Evolutionary conservation across 2,113 vertebrate species (phyloP).

Genomic region (Hippotragus niger): DNA sequence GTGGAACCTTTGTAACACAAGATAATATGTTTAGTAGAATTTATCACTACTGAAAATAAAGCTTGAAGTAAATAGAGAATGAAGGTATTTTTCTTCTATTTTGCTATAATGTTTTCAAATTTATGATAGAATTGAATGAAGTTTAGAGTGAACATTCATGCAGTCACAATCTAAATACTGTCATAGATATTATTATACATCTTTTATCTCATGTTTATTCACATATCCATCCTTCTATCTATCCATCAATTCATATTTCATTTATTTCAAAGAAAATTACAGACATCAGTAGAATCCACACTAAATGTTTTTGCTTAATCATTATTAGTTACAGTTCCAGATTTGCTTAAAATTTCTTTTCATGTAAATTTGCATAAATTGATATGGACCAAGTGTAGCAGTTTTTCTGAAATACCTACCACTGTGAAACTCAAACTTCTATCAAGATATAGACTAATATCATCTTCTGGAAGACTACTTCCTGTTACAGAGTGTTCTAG

Average conservation of each 20-base stretch:
- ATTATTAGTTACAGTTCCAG: neutral
- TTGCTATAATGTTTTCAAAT: neutral
- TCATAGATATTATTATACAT: neutral
- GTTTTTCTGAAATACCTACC: neutral
- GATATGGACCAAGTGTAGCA: neutral
- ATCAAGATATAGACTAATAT: neutral
- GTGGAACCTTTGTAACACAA: neutral
- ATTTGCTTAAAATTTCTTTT: neutral
- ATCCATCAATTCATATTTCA: neutral
- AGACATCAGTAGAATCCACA: neutral
- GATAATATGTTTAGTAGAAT: neutral
- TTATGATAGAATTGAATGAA: neutral
- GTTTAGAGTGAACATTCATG: neutral
- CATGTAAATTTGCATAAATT: neutral
- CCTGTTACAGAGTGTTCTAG: neutral
- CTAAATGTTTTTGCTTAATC: neutral
- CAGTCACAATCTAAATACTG: neutral
- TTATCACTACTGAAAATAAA: neutral
- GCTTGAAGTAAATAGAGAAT: neutral
- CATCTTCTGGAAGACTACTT: neutral
- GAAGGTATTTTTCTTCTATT: neutral
- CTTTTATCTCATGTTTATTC: neutral
- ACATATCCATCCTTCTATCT: neutral
- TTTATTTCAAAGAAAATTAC: neutral
- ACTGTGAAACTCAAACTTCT: neutral